Conservation (phyloP, 2,888 invertebrate genomes). For the Phalera bucephala region DNA sequence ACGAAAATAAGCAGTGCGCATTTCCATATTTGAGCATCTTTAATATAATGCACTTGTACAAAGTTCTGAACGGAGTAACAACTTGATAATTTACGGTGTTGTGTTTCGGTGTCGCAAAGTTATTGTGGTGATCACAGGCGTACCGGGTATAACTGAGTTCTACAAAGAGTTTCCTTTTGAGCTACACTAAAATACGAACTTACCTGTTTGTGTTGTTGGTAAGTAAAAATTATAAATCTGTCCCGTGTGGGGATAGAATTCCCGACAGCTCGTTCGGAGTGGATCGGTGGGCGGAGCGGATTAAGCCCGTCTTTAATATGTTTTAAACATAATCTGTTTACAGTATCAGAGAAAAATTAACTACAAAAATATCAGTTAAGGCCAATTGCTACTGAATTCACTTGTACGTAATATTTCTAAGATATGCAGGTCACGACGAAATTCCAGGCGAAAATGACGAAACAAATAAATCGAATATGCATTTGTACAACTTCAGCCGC, state of each 20-base stretch:
- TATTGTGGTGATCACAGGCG: constrained; percentile 23
- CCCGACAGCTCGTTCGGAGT: too few species aligned
- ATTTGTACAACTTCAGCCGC: constrained; percentile 6
- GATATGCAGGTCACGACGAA: constrained; percentile 10
- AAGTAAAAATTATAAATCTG: constrained; percentile 9
- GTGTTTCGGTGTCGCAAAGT: constrained; percentile 12
- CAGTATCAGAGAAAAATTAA: too few species aligned
- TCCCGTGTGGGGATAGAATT: too few species aligned
- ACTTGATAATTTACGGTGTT: constrained; percentile 22
- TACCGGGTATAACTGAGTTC: constrained; percentile 26
- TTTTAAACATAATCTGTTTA: too few species aligned
- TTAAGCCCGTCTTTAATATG: too few species aligned
- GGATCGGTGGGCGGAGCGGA: too few species aligned
- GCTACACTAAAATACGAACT: constrained; percentile 13
- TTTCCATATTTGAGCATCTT: too few species aligned
- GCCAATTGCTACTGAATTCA: too few species aligned
- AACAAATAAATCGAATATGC: too few species aligned
- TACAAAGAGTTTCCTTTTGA: constrained; percentile 24
- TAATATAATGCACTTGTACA: constrained; percentile 16
- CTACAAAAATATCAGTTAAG: too few species aligned
- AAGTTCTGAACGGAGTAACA: constrained; percentile 13
- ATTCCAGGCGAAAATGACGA: constrained; percentile 1
- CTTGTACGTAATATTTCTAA: too few species aligned
- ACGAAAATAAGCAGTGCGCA: too few species aligned
- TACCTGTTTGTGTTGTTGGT: constrained; percentile 23